Percentiles rank a stretch among this genome's conserved stretches.
Conservation (phyloP, 1,140 invertebrate species). For the Saxidomus purpurata region DNA sequence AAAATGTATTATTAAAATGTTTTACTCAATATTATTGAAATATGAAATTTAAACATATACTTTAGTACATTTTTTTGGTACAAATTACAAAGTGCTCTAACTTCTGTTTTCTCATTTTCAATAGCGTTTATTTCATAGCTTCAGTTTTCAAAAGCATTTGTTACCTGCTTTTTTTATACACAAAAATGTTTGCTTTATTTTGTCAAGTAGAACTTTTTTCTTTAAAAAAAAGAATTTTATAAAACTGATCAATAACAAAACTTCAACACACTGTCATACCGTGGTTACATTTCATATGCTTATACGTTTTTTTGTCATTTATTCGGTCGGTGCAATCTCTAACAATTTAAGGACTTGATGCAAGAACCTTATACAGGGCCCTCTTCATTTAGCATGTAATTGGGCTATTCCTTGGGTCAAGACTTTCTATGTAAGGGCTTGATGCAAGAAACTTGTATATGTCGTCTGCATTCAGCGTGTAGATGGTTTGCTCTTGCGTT, state of each 20-base stretch:
- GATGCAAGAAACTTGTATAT: too few species aligned
- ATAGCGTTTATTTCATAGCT: background rate
- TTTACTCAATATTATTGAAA: background rate
- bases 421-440: background rate
- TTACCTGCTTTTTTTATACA: background rate
- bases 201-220: background rate
- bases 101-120: background rate
- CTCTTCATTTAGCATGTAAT: background rate
- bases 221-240: too few species aligned
- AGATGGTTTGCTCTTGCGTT: too few species aligned
- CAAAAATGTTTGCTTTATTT: background rate
- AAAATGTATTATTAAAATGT: background rate
- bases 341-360: background rate
- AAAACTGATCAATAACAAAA: too few species aligned
- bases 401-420: background rate
- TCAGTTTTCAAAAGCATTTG: background rate
- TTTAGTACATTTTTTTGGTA: background rate
- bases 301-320: constrained; percentile 21
- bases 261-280: too few species aligned
- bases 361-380: background rate
- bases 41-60: background rate
- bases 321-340: constrained; percentile 50
- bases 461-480: background rate
- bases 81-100: background rate
- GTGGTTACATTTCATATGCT: background rate